These are phyloP conservation scores for Natrix natrix DNA, from an alignment of 2,797 vertebrate species.

Conservation along the genomic window DNA sequence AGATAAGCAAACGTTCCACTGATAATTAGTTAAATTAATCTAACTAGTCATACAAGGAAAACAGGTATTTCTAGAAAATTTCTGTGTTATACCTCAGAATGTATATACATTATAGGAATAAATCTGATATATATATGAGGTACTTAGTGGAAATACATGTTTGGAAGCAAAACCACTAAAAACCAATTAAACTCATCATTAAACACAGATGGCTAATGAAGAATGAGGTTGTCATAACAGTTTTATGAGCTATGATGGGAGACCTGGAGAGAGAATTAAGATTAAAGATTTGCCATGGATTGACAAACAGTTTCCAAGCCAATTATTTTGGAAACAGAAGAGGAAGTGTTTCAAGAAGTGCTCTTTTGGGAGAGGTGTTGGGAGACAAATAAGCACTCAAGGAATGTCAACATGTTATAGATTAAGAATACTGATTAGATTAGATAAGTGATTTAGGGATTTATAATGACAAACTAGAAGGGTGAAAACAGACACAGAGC, in stretches of 20 bases:
- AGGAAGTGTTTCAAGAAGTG: slow-evolving; percentile 2
- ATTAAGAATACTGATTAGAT: neutral
- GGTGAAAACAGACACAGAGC: neutral
- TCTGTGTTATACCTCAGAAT: slow-evolving; percentile 58
- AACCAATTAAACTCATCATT: slow-evolving; percentile 42
- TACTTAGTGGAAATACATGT: slow-evolving; percentile 54
- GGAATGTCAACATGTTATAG: neutral
- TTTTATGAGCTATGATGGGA: slow-evolving; percentile 27
- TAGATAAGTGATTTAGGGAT: neutral
- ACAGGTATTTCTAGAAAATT: slow-evolving; percentile 54
- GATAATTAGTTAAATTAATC: slow-evolving; percentile 65
- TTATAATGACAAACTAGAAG: neutral
- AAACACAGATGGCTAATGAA: slow-evolving; percentile 44
- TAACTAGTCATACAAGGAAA: slow-evolving; percentile 65
- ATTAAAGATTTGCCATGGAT: neutral
- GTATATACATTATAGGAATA: slow-evolving; percentile 58
- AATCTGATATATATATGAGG: slow-evolving; percentile 37
- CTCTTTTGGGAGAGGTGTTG: neutral
- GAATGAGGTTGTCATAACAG: slow-evolving; percentile 24
- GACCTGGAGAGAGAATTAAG: slow-evolving; percentile 27
- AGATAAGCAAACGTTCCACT: slow-evolving; percentile 59
- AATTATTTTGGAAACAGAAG: neutral
- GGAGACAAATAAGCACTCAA: neutral
- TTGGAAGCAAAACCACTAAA: slow-evolving; percentile 44
- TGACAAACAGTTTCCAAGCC: slow-evolving; percentile 23